A percentile compares a stretch with the other conserved stretches of the same genome.
phyloP scores from a whole-genome alignment of 2,888 invertebrate genomes.

The Sisyra terminalis region DNA sequence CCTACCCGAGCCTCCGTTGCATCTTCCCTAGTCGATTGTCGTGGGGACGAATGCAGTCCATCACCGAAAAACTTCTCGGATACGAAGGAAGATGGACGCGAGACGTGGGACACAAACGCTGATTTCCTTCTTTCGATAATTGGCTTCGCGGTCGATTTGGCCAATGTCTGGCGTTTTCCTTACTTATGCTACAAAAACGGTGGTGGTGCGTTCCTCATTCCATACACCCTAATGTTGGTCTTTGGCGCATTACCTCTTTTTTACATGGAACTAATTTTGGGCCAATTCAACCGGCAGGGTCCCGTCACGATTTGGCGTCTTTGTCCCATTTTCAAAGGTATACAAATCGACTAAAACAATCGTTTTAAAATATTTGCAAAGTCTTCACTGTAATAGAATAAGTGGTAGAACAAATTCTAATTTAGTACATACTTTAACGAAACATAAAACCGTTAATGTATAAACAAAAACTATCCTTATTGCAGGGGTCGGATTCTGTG shows the following conservation, averaged over 20 bases:
- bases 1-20: conserved; percentile 19
- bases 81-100: conserved; percentile 37
- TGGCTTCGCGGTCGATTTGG: conserved; percentile 70
- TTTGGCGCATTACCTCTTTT: conserved; percentile 63
- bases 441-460: not conserved
- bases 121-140: conserved; percentile 72
- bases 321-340: conserved; percentile 70
- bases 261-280: conserved; percentile 63
- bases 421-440: not conserved
- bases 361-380: not conserved
- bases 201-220: conserved; percentile 62
- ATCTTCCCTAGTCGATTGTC: conserved; percentile 23
- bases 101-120: conserved; percentile 67
- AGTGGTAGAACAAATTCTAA: too few relatives aligned
- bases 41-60: conserved; percentile 14
- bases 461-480: conserved; percentile 11
- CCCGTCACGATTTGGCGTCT: conserved; percentile 70
- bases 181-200: conserved; percentile 65
- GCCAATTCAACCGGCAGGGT: conserved; percentile 61
- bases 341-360: too few relatives aligned
- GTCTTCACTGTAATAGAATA: too few relatives aligned
- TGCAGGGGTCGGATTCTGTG: conserved; percentile 62
- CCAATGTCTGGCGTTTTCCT: conserved; percentile 76
- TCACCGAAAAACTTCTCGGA: conserved; percentile 7
- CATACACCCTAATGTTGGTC: conserved; percentile 56